Percentiles rank a stretch among this genome's conserved stretches.
phyloP scores from a whole-genome alignment of 2,797 vertebrate species.

The Meda fulgida region DNA sequence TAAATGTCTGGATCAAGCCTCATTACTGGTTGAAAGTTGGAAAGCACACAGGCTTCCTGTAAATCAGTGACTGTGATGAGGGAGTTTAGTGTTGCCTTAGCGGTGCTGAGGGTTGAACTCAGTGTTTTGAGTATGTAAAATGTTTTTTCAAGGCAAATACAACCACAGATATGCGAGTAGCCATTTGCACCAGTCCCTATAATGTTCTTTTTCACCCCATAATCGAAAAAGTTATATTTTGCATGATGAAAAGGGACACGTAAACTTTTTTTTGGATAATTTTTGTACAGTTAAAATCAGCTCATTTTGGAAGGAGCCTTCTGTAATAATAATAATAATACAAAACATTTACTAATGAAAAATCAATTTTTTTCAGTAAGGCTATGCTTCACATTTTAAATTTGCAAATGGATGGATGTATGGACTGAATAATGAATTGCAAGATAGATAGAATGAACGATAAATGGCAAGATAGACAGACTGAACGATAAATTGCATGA shows the following conservation, averaged over 20 bases:
- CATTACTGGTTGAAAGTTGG: conserved; percentile 39
- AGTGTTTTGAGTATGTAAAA: conserved; percentile 11
- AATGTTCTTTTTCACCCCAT: background rate
- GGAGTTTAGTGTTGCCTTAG: conserved; percentile 23
- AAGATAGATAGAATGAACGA: no score
- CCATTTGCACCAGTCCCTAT: background rate
- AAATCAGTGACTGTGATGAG: conserved; percentile 45
- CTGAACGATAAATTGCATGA: no score
- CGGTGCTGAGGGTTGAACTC: background rate
- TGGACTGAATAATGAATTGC: no score
- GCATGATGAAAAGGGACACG: background rate
- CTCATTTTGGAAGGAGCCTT: background rate
- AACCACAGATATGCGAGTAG: background rate
- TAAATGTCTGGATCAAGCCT: background rate
- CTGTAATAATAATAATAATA: background rate
- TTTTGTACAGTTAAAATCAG: background rate
- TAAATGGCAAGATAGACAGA: no score
- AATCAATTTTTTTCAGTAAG: background rate
- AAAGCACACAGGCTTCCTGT: conserved; percentile 20
- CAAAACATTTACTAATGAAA: no score
- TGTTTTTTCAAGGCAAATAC: conserved; percentile 30
- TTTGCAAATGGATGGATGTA: background rate
- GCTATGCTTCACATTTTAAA: background rate
- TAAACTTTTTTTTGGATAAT: background rate
- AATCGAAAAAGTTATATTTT: background rate